Evolutionary conservation across 1,140 invertebrate genomes (phyloP), one percentile per base, ranked within the genome.

Genomic region (Cardiocondyla obscurior): DNA sequence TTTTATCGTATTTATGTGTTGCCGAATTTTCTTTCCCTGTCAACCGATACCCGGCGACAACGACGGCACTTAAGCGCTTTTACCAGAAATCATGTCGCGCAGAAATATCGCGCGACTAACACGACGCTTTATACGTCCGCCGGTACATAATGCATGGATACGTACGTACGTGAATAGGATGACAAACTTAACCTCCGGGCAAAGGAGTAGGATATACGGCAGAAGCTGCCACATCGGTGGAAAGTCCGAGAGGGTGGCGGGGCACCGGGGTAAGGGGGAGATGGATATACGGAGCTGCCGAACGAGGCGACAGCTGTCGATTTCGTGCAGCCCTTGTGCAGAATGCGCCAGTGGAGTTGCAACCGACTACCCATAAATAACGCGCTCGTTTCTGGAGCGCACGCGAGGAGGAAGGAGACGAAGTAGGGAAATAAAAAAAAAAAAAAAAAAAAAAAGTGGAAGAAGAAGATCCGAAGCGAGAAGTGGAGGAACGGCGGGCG

Each of bases 361-460:
- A 85, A 85, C 86, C 67, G 81, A 81, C 85, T 81, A 82, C 57
- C 86, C 88, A 90, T 90, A 90, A 90, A 90, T 90, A 90, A 90
- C 86, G 70, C 46, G 83, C 81, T 87, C 85, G 88, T 89, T 89
- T 90, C 88, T 88, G 86, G 86, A 85, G 74, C 86, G 83, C 74
- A 72, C 74, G 33, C 33, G 72, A 14, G n/a, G 12, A 55, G 81
- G 42, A 46, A 64, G 28, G 46, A 79, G 67, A 72, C 69, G 39
- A 64, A 22, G 44, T 44, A 65, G 53, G 30, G 57, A 72, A 65
- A 46, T 51, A 22, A 69, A 30, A 51, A 46, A 1, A 73, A 55
- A 16, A 28, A 57, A 16, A 16, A 16, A 16, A 25, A n/a, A 44
- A 28, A 46, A 69, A 73, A 19, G 39, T 25, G 2, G 8, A 36